Evolutionary conservation across 2,113 vertebrate genomes (phyloP), one percentile per base, ranked within the genome.

Genomic region (Oryzias melastigma): DNA sequence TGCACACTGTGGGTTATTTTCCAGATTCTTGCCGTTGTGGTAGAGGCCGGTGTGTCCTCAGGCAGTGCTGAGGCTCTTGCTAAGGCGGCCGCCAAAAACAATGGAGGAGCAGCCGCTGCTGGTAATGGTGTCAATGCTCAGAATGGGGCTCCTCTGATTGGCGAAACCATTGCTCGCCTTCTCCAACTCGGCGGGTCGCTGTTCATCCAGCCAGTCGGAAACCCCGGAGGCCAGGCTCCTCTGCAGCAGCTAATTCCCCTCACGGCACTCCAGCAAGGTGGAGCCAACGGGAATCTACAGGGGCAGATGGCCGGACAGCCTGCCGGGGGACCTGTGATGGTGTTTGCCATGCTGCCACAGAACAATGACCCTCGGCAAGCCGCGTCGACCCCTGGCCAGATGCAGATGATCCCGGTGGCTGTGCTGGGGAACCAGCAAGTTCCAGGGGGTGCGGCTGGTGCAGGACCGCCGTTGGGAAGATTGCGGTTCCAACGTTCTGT

Each of bases 51-150:
- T 49, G 70, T 69, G 42, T 81, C 78, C 45, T 91, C 90, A 42
- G 85, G 57, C 14, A 90, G 88, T 75, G 86, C 62, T 20, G 90
- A 90, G 74, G 73, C 84, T 25, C 69, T 62, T 20, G 72, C 41
- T 10, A 88, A 84, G 5, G 78, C 40, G 19, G 80, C 45, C 24
- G 65, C 25, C 20, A 87, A 78, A 20, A 82, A 70, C 25, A 83
- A 76, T 46, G 77, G 71, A 50, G 62, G 66, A 20, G 68, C 71
- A 49, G 60, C 62, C 45, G 65, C 60, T 16, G 71, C 73, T 40
- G 85, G 78, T 22, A 88, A 80, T 19, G 66, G 44, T 58, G 77
- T 35, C 17, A 87, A 86, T 5, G 14, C 44, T 10, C 80, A 77
- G 45, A 89, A 80, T 68, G 83, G 83, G 8, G 55, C 81, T 52